A percentile compares a stretch with the other conserved stretches of the same genome.
Evolutionary conservation across 2,888 invertebrate genomes (phyloP).

Genomic region (Drosophila neotestacea): DNA sequence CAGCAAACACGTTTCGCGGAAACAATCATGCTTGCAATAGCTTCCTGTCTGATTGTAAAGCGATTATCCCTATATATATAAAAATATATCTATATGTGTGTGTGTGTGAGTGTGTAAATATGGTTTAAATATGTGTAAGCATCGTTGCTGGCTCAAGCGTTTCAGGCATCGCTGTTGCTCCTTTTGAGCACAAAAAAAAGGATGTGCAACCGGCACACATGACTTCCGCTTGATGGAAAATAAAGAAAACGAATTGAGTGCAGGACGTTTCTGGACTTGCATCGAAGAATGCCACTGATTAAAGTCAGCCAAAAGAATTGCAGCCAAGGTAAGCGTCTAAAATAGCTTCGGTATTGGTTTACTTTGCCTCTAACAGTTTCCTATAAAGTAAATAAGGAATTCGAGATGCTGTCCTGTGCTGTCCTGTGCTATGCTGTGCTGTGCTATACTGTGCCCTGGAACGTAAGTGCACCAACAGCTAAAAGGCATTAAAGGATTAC

Average conservation of each 20-base stretch:
- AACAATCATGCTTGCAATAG: conserved; percentile 78
- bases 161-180: conserved; percentile 32
- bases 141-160: conserved; percentile 24
- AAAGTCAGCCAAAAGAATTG: conserved; percentile 59
- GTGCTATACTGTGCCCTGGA: conserved; percentile 15
- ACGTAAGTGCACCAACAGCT: conserved; percentile 45
- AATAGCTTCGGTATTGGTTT: conserved; percentile 71
- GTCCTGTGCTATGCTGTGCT: conserved; percentile 9
- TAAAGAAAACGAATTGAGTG: conserved; percentile 78
- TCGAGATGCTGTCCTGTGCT: conserved; percentile 53
- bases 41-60: conserved; percentile 77
- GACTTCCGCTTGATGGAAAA: conserved; percentile 73
- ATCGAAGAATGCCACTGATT: conserved; percentile 75
- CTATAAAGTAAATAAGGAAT: conserved; percentile 77
- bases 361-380: conserved; percentile 44
- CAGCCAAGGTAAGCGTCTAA: conserved; percentile 65
- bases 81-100: neutral
- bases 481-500: conserved; percentile 76
- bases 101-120: conserved; percentile 33
- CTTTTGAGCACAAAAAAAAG: conserved; percentile 55
- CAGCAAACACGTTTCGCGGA: conserved; percentile 73
- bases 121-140: conserved; percentile 56
- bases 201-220: conserved; percentile 73
- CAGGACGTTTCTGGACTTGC: conserved; percentile 62
- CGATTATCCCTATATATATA: conserved; percentile 59